Conservation (phyloP, 2,888 invertebrate genomes). For the Tricholauxania praeusta region DNA sequence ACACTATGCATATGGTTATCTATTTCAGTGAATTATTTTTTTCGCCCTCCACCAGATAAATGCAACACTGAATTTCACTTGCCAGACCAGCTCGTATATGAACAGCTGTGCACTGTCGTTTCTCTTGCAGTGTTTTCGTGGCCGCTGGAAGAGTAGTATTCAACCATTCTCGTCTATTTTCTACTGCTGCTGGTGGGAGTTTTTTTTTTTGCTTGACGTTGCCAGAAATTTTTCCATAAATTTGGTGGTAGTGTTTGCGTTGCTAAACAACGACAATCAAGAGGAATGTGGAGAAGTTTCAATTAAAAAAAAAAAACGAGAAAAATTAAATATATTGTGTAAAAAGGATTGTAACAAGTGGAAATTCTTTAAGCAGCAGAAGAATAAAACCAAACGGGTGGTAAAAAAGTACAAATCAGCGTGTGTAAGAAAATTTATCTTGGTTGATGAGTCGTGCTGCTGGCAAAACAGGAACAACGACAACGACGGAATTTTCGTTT, state of each 20-base stretch:
- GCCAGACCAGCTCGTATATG: constrained; percentile 38
- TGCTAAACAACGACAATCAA: background rate
- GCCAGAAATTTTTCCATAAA: too few relatives aligned
- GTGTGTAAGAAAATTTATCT: constrained; percentile 15
- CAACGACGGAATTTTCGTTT: background rate
- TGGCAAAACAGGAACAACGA: constrained; percentile 18
- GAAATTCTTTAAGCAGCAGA: background rate
- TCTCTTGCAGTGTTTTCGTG: constrained; percentile 42
- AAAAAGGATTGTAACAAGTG: background rate
- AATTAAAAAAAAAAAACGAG: background rate
- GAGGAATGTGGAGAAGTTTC: background rate
- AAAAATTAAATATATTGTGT: constrained; percentile 6
- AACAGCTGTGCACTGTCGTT: constrained; percentile 45
- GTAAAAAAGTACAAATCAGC: constrained; percentile 13
- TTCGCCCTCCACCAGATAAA: background rate
- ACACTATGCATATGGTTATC: background rate
- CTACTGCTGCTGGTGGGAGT: too few relatives aligned
- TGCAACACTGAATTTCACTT: too few relatives aligned
- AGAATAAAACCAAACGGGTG: background rate
- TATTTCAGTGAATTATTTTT: background rate
- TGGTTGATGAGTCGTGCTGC: too few relatives aligned
- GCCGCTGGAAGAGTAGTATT: background rate
- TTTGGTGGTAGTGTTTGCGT: background rate
- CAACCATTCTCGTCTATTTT: too few relatives aligned
- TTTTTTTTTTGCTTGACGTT: too few relatives aligned